A percentile compares a stretch with the other conserved stretches of the same genome.
phyloP scores from a whole-genome alignment of 35 echinoderm and acorn worm genomes.

The Ophioderma brevispina region DNA sequence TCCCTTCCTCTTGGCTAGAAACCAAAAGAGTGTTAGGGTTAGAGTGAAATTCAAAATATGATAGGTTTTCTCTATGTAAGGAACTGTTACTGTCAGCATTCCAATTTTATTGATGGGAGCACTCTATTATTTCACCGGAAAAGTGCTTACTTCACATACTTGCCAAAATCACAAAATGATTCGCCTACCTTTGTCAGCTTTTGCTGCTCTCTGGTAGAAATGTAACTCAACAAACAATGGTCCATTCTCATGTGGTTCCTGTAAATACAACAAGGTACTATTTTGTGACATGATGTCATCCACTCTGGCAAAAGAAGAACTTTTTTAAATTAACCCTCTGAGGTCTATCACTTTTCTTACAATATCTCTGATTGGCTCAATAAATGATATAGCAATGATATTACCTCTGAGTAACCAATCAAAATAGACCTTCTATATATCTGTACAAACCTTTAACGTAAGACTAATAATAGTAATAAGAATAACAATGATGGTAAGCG shows the following conservation, averaged over 20 bases:
- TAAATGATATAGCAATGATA: not conserved
- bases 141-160: too few relatives aligned
- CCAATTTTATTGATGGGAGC: too few relatives aligned
- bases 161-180: too few relatives aligned
- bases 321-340: not conserved
- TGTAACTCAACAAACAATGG: slow-evolving; percentile 88
- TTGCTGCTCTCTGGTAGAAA: slow-evolving; percentile 90
- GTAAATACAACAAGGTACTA: not conserved
- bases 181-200: slow-evolving; percentile 73
- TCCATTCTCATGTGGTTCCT: slow-evolving; percentile 97
- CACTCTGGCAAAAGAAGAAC: not conserved
- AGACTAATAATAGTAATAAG: too few relatives aligned
- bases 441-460: too few relatives aligned
- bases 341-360: not conserved
- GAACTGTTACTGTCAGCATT: too few relatives aligned
- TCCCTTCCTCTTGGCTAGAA: too few relatives aligned
- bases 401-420: not conserved
- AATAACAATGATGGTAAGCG: too few relatives aligned
- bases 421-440: not conserved
- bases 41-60: too few relatives aligned
- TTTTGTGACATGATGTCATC: not conserved
- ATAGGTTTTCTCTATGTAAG: too few relatives aligned
- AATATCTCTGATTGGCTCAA: not conserved
- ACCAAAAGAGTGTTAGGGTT: too few relatives aligned
- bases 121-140: not conserved